Evolutionary conservation across 1,140 invertebrate species (phyloP), one percentile per base, ranked within the genome.

Genomic region (Ceratina calcarata): DNA sequence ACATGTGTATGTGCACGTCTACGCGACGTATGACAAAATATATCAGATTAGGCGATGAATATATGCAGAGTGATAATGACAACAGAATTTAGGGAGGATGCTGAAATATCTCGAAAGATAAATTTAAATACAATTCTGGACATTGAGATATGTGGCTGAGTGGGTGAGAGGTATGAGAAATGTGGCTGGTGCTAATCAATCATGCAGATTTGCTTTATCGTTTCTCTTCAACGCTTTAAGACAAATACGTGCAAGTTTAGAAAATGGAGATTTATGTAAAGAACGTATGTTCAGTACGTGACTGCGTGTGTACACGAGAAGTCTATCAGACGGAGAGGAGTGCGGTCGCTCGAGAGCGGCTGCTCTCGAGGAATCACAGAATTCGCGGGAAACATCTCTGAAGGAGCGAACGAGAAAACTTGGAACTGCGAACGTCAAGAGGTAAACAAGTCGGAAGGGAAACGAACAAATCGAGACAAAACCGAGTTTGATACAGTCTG

Each of bases 401-500:
- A 51, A 53, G 22, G n/a, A 77, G 15, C 24, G n/a, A 15, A 51
- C 24, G 58, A 61, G 58, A 64, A 64, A 71, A 62, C 57, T 62
- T 24, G 24, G 70, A 78, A 53, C 68, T 27, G 16, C 76, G 24
- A 49, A 12, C 55, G 16, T 27, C 32, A 20, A 58, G 57, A 10
- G 27, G 45, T 51, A 78, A 78, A 78, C 66, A 62, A 37, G 45
- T 51, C 51, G 67, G 53, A 77, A 77, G 45, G 45, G 66, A 16
- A 58, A 70, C 64, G 75, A 70, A 27, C 62, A 22, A 49, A 2
- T 16, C 3, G 68, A 78, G 58, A 71, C 58, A 78, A 71, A 78
- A 45, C 58, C 20, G 60, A 24, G 53, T 45, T 71, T 71, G 67
- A 55, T 78, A 71, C 32, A 10, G 2, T 71, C 20, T 27, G 18